Base-by-base conservation (phyloP, 2,113 vertebrate genomes). In the Ciconia stormi region DNA sequence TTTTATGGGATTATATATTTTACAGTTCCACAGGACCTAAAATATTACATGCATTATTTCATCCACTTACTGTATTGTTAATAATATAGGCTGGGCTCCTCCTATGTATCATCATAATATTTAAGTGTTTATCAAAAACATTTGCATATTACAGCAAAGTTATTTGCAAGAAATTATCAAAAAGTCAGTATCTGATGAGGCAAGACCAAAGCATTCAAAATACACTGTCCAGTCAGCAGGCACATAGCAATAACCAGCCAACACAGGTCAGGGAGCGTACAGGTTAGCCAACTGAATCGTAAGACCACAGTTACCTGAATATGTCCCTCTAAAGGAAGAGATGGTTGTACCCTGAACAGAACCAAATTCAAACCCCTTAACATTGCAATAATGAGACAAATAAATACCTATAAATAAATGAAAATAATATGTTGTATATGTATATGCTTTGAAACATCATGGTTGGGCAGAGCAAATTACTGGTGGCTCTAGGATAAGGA, bases 181-280 rank as follows among this genome's bases (percentile, higher is more conserved):
- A 70, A 73, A 23, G 32, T 40, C 30, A 44, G 3, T 70, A 32
- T 42, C 47, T 59, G 34, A 32, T n/a, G 26, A 50, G 20, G 9
- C 16, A 80, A 79, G 32, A 86, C 40, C 49, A 42, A 71, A 72
- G 9, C 11, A 72, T 79, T 59, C 47, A 55, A 84, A 85, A 36
- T 15, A 42, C n/a, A 76, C 56, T 55, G 10, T n/a, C 50, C 63
- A 49, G 55, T 71, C 47, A 82, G 17, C 30, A 87, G 50, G 50
- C 20, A 40, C 13, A 11, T 9, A 47, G 26, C 44, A 66, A 34
- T 7, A 84, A 70, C 6, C 32, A 70, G n/a, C 7, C 44, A 47
- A 10, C 0, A 1, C 47, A 55, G 10, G 12, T 32, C 32, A 25
- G 34, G n/a, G 26, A 34, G 2, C 4, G 3, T 15, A 19, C 1